A percentile compares a stretch with the other conserved stretches of the same genome.
phyloP scores from a whole-genome alignment of 2,888 invertebrate species.

The Gibbula magus region DNA sequence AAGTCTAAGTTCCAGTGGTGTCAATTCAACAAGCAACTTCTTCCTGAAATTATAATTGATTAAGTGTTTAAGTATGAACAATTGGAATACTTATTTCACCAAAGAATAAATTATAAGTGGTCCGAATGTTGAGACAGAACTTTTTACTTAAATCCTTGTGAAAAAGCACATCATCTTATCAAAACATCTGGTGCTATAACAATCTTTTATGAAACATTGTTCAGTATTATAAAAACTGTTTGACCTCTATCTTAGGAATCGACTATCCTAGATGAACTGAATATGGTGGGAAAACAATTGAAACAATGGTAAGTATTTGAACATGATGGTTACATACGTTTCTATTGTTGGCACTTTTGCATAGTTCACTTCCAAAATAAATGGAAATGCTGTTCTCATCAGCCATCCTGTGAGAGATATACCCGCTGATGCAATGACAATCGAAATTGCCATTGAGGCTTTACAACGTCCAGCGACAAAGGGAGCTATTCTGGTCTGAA shows the following conservation, averaged over 20 bases:
- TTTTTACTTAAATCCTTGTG: no score
- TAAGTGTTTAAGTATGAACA: no score
- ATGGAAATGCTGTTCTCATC: conserved; percentile 11
- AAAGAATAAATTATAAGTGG: no score
- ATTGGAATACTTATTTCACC: background rate
- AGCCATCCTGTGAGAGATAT: conserved; percentile 3
- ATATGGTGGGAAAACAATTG: no score
- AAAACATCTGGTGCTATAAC: no score
- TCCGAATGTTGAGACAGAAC: no score
- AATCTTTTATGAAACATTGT: no score
- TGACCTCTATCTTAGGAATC: no score
- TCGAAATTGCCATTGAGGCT: background rate
- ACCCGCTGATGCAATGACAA: background rate
- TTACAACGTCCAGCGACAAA: conserved; percentile 6
- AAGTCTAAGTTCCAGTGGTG: conserved; percentile 30
- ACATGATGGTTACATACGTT: background rate
- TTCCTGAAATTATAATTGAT: conserved; percentile 14
- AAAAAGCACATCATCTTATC: no score
- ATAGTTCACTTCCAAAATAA: background rate
- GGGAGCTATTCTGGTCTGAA: background rate
- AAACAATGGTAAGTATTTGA: no score
- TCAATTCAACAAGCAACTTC: conserved; percentile 31
- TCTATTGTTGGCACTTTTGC: background rate
- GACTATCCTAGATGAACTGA: no score
- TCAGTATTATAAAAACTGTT: no score